Percentiles rank a stretch among this genome's conserved stretches.
phyloP scores from a whole-genome alignment of 2,888 invertebrate genomes.

The Rhamnusium bicolor region DNA sequence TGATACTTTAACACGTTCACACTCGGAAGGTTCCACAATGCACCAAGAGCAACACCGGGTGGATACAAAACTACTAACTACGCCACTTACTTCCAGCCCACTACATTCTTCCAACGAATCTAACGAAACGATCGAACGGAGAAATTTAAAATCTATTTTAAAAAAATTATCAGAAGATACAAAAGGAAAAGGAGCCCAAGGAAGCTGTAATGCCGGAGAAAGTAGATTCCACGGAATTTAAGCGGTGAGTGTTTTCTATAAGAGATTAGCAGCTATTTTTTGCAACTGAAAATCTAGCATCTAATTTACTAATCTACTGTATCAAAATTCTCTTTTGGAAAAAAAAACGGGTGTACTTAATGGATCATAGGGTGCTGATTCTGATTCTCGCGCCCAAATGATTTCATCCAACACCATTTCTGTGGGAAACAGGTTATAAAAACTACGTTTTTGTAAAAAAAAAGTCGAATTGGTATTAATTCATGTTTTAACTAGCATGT shows the following conservation, averaged over 20 bases:
- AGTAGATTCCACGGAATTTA: slow-evolving; percentile 75
- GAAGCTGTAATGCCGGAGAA: slow-evolving; percentile 60
- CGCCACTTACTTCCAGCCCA: slow-evolving; percentile 62
- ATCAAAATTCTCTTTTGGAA: no score
- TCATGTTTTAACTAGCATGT: no score
- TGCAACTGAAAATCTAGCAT: no score
- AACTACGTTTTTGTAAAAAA: no score
- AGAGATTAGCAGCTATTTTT: no score
- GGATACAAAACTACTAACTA: slow-evolving; percentile 59
- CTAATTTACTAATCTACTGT: no score
- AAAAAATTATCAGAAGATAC: slow-evolving; percentile 85
- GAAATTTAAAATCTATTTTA: slow-evolving; percentile 87
- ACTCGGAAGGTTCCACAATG: slow-evolving; percentile 87
- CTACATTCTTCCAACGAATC: slow-evolving; percentile 77
- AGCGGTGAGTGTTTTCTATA: slow-evolving; percentile 67
- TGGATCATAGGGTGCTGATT: no score
- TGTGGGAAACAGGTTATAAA: no score
- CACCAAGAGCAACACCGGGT: slow-evolving; percentile 66
- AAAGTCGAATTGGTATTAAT: no score
- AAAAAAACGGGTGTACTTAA: no score
- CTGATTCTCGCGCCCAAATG: no score
- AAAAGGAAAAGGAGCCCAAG: slow-evolving; percentile 36
- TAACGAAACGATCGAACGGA: slow-evolving; percentile 87
- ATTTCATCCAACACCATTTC: no score
- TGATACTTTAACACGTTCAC: slow-evolving; percentile 79